Evolutionary conservation across 2,888 invertebrate genomes (phyloP).

Genomic region (Orthonevra nobilis): DNA sequence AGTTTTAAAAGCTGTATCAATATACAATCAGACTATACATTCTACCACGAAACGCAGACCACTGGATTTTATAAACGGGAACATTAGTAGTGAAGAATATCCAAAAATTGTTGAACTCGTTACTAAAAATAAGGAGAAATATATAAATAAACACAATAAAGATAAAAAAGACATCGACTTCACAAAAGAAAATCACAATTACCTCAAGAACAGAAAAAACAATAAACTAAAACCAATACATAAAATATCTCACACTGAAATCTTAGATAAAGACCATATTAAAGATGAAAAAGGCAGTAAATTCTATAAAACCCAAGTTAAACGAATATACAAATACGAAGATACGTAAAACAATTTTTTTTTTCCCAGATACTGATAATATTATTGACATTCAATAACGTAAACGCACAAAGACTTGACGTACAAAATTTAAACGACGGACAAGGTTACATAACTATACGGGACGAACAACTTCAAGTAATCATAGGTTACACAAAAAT

Average conservation of each 20-base stretch:
- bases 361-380: neutral
- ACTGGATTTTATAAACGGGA: slow-evolving; percentile 3
- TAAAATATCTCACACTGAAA: slow-evolving; percentile 1
- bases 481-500: slow-evolving; percentile 16
- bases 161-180: slow-evolving; percentile 10
- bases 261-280: slow-evolving; percentile 8
- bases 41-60: neutral
- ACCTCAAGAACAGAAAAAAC: slow-evolving; percentile 13
- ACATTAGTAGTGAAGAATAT: slow-evolving; percentile 4
- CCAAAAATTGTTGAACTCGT: slow-evolving; percentile 15
- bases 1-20: neutral
- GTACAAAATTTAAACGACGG: slow-evolving; percentile 15
- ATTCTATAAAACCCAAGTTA: slow-evolving; percentile 19
- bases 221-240: slow-evolving; percentile 17
- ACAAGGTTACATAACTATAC: slow-evolving; percentile 8
- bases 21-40: neutral
- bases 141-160: slow-evolving; percentile 20
- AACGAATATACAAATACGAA: slow-evolving; percentile 15
- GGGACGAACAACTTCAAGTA: neutral
- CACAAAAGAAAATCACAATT: neutral
- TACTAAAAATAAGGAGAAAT: slow-evolving; percentile 9
- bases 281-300: slow-evolving; percentile 8
- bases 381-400: slow-evolving; percentile 5
- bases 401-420: slow-evolving; percentile 9
- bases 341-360: neutral